Percentiles rank a stretch among this genome's conserved stretches.
Evolutionary conservation across 23 tunicate genomes (phyloP).

Genomic region (Oikopleura albicans): DNA sequence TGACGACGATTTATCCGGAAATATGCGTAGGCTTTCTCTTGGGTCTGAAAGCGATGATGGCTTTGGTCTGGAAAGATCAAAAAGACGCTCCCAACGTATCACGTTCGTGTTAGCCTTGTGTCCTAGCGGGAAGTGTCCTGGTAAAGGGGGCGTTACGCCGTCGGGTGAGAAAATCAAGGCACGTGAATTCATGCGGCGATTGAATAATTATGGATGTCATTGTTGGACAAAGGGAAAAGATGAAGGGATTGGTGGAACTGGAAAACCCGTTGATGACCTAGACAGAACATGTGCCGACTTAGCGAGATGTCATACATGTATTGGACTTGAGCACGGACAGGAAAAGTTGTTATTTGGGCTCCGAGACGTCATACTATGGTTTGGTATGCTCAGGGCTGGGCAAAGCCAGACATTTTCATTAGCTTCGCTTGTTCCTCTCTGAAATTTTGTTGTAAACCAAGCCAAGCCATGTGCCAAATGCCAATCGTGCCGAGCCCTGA

Average conservation of each 20-base stretch:
- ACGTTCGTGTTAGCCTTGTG: background rate
- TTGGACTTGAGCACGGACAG: background rate
- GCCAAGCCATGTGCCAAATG: too few relatives aligned
- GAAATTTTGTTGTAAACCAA: too few relatives aligned
- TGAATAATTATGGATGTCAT: background rate
- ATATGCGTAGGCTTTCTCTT: too few relatives aligned
- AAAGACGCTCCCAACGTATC: background rate
- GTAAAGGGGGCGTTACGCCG: background rate
- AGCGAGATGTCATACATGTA: background rate
- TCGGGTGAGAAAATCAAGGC: background rate
- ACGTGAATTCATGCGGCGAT: background rate
- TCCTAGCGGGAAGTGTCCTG: background rate
- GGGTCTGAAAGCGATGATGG: too few relatives aligned
- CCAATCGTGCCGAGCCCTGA: too few relatives aligned
- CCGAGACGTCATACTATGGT: too few relatives aligned
- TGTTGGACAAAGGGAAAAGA: background rate
- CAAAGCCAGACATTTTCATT: too few relatives aligned
- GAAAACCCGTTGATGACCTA: background rate
- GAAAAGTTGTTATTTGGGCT: too few relatives aligned
- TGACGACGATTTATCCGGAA: too few relatives aligned
- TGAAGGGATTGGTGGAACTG: background rate
- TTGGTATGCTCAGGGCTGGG: too few relatives aligned
- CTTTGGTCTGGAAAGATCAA: background rate
- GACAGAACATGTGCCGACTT: background rate
- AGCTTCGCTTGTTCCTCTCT: too few relatives aligned